These are phyloP conservation scores for Altica lythri DNA, from an alignment of 2,888 invertebrate species.

Conservation along the genomic window DNA sequence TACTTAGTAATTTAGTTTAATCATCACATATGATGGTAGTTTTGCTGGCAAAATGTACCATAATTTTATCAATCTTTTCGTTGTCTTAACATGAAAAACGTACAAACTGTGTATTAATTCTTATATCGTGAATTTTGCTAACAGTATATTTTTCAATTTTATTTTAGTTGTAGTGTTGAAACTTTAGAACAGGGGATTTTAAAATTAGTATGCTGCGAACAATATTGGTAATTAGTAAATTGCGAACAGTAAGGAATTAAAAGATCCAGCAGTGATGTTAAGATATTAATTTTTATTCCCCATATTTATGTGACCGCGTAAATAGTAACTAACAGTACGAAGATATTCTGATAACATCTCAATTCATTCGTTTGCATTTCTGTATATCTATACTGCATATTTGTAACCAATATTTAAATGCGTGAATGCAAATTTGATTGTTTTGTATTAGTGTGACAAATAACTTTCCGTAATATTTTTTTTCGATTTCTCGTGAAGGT, in stretches of 20 bases:
- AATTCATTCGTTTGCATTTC: conserved; percentile 27
- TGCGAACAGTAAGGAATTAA: background rate
- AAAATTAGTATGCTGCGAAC: background rate
- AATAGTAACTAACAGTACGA: conserved; percentile 21
- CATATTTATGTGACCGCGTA: conserved; percentile 12
- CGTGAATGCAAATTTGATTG: conserved; percentile 1
- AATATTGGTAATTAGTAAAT: background rate
- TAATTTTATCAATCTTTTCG: conserved; percentile 14
- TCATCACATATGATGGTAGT: conserved; percentile 28
- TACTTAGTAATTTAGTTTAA: conserved; percentile 27
- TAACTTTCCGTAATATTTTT: too few species aligned
- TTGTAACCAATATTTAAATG: conserved; percentile 12
- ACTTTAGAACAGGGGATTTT: background rate
- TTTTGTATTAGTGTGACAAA: too few species aligned
- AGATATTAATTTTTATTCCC: conserved; percentile 11
- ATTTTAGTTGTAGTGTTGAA: too few species aligned
- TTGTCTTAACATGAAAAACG: conserved; percentile 16
- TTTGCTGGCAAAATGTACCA: conserved; percentile 37
- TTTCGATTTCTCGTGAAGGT: too few species aligned
- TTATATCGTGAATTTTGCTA: background rate
- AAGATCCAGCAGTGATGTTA: too few species aligned
- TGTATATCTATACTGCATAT: conserved; percentile 7
- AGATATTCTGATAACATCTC: conserved; percentile 24
- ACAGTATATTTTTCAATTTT: background rate
- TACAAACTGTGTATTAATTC: conserved; percentile 15